Evolutionary conservation across 2,113 vertebrate species (phyloP).

Genomic region (Coptodon bakossiorum): DNA sequence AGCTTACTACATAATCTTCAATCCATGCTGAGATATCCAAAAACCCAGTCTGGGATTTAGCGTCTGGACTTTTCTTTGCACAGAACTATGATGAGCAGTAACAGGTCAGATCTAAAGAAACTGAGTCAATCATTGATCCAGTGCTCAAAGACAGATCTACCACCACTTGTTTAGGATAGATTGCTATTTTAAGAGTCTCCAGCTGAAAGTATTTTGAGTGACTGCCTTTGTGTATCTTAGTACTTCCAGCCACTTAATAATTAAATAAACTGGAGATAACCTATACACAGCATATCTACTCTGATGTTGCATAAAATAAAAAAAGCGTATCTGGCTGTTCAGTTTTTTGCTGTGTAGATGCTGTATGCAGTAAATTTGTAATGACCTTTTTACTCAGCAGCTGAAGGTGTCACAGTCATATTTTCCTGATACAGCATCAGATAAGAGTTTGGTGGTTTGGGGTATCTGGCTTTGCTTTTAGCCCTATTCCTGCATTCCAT

Average conservation of each 20-base stretch:
- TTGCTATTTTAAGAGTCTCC: not conserved
- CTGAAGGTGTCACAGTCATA: not conserved
- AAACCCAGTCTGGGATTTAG: not conserved
- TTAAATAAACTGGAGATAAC: not conserved
- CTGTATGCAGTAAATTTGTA: not conserved
- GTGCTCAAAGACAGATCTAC: not conserved
- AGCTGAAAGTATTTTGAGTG: not conserved
- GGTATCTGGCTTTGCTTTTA: not conserved
- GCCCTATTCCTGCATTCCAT: not conserved
- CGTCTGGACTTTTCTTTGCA: not conserved
- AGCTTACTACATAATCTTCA: not conserved
- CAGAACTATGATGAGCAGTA: not conserved
- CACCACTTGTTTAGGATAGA: slow-evolving; percentile 6
- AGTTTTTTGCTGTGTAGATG: not conserved
- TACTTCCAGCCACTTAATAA: not conserved
- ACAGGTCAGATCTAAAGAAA: not conserved
- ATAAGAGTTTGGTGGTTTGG: not conserved
- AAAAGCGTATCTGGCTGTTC: not conserved
- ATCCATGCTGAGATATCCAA: not conserved
- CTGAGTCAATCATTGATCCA: slow-evolving; percentile 15
- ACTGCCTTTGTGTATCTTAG: not conserved
- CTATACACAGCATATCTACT: not conserved
- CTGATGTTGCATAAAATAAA: not conserved
- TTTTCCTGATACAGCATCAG: not conserved
- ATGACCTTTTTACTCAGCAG: not conserved